A percentile compares a stretch with the other conserved stretches of the same genome.
Evolutionary conservation across 2,113 vertebrate genomes (phyloP).

Genomic region (Amphilophus citrinellus): DNA sequence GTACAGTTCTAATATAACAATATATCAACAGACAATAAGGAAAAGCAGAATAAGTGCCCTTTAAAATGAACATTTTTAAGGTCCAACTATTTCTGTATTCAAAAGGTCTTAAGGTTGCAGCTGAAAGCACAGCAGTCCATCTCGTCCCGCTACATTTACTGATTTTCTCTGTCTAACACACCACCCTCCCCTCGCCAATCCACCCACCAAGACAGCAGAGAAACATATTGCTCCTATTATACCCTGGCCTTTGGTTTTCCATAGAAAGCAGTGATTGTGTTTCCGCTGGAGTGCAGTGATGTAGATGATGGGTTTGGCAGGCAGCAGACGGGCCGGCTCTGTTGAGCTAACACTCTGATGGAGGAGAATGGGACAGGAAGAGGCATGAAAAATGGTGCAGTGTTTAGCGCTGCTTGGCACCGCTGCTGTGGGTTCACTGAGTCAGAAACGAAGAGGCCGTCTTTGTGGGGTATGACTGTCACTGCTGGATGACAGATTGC

Average conservation of each 20-base stretch:
- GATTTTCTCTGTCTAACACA: background rate
- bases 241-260: slow-evolving; percentile 47
- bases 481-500: slow-evolving; percentile 56
- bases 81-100: background rate
- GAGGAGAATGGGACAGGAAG: slow-evolving; percentile 28
- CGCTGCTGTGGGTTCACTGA: slow-evolving; percentile 48
- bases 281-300: slow-evolving; percentile 51
- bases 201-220: slow-evolving; percentile 11
- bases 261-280: slow-evolving; percentile 57
- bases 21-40: background rate
- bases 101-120: background rate
- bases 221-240: slow-evolving; percentile 52
- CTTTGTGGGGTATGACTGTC: slow-evolving; percentile 64
- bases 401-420: slow-evolving; percentile 59
- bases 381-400: slow-evolving; percentile 56
- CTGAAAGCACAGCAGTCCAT: background rate
- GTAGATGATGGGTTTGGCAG: slow-evolving; percentile 66
- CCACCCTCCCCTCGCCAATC: background rate
- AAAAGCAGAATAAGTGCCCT: background rate
- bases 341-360: slow-evolving; percentile 53
- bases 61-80: background rate
- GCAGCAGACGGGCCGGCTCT: slow-evolving; percentile 46
- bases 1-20: background rate
- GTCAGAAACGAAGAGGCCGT: slow-evolving; percentile 56
- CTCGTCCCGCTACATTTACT: slow-evolving; percentile 2